phyloP scores from a whole-genome alignment of 2,888 invertebrate genomes.

The Caradrina clavipalpis region DNA sequence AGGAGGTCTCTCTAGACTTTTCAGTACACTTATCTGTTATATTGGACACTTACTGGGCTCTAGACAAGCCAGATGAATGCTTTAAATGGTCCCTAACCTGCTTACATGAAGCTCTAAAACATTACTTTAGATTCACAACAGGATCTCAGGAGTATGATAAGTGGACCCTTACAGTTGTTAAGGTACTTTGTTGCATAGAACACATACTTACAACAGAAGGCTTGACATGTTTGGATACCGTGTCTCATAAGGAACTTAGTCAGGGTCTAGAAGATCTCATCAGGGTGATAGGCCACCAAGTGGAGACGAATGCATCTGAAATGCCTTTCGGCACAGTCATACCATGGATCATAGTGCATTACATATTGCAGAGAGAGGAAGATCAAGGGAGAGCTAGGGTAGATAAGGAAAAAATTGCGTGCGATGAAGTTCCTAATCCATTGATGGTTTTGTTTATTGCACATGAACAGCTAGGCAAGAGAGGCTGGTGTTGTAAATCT shows the following conservation, averaged over 20 bases:
- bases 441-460: constrained; percentile 95
- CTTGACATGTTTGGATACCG: constrained; percentile 86
- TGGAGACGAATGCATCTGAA: constrained; percentile 93
- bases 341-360: constrained; percentile 96
- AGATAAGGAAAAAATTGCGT: constrained; percentile 83
- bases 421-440: constrained; percentile 93
- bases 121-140: constrained; percentile 89
- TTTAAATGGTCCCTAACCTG: constrained; percentile 95
- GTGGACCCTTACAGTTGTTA: constrained; percentile 85
- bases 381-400: constrained; percentile 92
- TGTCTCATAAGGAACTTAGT: constrained; percentile 91
- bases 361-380: constrained; percentile 94
- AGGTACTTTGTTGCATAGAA: constrained; percentile 86
- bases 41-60: constrained; percentile 92
- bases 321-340: constrained; percentile 93
- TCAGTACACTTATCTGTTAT: constrained; percentile 91
- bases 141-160: constrained; percentile 85
- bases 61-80: constrained; percentile 92
- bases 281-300: constrained; percentile 94
- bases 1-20: constrained; percentile 89
- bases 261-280: constrained; percentile 94
- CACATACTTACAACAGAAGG: constrained; percentile 85
- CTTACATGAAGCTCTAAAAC: constrained; percentile 93
- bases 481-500: constrained; percentile 94
- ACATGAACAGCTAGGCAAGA: constrained; percentile 95